Evolutionary conservation across 2,888 invertebrate species (phyloP), one percentile per base, ranked within the genome.

Genomic region (Xestia c-nigrum): DNA sequence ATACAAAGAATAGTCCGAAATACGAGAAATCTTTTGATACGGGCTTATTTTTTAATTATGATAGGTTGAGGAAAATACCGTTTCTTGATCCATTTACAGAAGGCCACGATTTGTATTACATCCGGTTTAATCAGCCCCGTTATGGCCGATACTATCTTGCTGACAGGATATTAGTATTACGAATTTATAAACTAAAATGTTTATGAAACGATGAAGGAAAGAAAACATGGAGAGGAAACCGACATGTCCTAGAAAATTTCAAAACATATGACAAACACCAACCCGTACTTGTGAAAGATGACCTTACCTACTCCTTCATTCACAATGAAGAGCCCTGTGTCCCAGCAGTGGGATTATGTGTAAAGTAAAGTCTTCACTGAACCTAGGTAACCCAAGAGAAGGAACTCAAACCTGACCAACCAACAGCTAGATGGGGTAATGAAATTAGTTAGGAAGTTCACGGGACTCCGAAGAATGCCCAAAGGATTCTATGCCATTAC

Each of bases 111-210:
- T 46, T 46, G 24, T 52, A 46, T 77, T 46, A 19, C 43, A 63
- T 52, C 38, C 74, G 43, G 77, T n/a, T 5, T 21, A 9, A 1
- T n/a, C 24, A 50, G 59, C 16, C 47, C 19, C 21, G 40, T n/a
- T 43, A n/a, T 31, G 9, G 19, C 59, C 0, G 74, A 74, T 75
- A n/a, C 16, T 16, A 50, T 76, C 76, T 74, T 50, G 5, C 50
- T 14, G 43, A 31, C 43, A 52, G 50, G 78, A 77, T 63, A 77
- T 77, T 24, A 46, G 43, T 77, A 64, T n/a, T n/a, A 61, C 52
- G 16, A 16, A 2, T 43, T 21, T 24, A 19, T 9, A 31, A 31
- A 19, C 59, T 61, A 38, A 19, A 9, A 19, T 61, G 19, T 61
- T 59, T 3, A 59, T 3, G 24, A 31, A 24, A 59, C 24, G 24